phyloP scores from a whole-genome alignment of 2,797 vertebrate genomes.

The Serranus cabrilla region DNA sequence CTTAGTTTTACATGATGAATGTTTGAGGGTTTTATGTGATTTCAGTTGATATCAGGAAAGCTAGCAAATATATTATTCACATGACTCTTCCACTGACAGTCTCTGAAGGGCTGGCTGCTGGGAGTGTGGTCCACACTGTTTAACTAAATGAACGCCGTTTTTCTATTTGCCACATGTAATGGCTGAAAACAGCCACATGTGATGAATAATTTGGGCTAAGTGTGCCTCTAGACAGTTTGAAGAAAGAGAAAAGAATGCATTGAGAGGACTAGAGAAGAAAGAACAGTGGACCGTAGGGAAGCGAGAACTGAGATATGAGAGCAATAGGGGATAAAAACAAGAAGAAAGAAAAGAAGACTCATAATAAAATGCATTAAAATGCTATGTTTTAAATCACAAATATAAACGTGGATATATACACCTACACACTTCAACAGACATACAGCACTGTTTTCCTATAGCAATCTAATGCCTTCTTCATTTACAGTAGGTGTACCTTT shows the following conservation, averaged over 20 bases:
- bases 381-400: neutral
- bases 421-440: neutral
- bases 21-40: neutral
- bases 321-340: neutral
- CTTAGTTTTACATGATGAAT: neutral
- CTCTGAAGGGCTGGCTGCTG: neutral
- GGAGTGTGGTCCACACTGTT: neutral
- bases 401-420: neutral
- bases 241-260: neutral
- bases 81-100: neutral
- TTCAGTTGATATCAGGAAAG: neutral
- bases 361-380: neutral
- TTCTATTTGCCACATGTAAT: constrained; percentile 10
- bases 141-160: constrained; percentile 3
- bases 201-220: neutral
- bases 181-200: constrained; percentile 7
- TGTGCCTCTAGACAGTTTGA: neutral
- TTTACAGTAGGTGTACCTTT: constrained; percentile 72
- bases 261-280: neutral
- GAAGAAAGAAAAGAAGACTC: neutral
- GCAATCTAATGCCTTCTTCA: constrained; percentile 59
- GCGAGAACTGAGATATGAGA: neutral
- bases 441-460: constrained; percentile 10
- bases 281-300: neutral
- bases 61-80: neutral